Conservation (phyloP, 2,888 invertebrate genomes). For the Dermolepida albohirtum region DNA sequence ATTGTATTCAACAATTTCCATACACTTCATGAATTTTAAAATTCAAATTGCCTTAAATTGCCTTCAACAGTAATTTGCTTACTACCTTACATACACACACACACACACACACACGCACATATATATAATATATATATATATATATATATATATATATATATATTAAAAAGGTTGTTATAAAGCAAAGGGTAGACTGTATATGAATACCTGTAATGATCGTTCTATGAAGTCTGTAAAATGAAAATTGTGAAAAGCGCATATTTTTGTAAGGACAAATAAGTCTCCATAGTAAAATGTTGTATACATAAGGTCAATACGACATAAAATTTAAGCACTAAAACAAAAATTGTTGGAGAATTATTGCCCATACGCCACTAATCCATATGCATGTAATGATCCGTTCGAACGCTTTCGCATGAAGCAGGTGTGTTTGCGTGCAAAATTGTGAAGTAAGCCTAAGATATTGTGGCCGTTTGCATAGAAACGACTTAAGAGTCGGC, state of each 20-base stretch:
- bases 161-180: too few relatives aligned
- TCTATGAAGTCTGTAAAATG: too few relatives aligned
- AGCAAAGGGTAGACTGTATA: too few relatives aligned
- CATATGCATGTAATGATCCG: constrained; percentile 53
- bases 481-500: constrained; percentile 48
- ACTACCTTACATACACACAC: too few relatives aligned
- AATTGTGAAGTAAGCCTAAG: constrained; percentile 52
- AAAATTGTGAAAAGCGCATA: not conserved
- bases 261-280: constrained; percentile 4
- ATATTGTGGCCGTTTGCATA: constrained; percentile 53
- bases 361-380: constrained; percentile 50
- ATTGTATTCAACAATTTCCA: too few relatives aligned
- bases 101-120: too few relatives aligned
- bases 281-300: constrained; percentile 38
- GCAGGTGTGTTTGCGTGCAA: constrained; percentile 53
- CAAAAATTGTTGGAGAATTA: constrained; percentile 51
- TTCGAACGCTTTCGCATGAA: constrained; percentile 46
- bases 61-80: too few relatives aligned
- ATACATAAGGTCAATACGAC: constrained; percentile 32
- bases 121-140: too few relatives aligned
- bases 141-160: too few relatives aligned
- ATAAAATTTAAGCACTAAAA: constrained; percentile 47
- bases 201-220: too few relatives aligned
- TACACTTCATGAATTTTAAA: too few relatives aligned
- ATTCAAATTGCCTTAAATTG: too few relatives aligned